Evolutionary conservation across 1,140 invertebrate genomes (phyloP), one percentile per base, ranked within the genome.

Genomic region (Coptotermes formosanus): DNA sequence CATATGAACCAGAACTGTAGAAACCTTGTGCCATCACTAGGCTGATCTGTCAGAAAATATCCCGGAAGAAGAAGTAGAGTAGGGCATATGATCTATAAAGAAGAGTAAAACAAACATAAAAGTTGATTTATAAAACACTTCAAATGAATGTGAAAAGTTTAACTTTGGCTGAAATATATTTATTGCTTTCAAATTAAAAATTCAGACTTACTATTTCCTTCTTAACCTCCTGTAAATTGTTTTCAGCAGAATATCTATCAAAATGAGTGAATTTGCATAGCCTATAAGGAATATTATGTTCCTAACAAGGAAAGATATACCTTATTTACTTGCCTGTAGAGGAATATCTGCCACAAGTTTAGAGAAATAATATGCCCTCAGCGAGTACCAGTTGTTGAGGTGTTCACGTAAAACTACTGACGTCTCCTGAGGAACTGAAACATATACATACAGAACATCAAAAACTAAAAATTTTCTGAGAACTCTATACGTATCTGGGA

Each of bases 41-140:
- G 96, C 88, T 98, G 97, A 1, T 94, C 94, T 0, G 96, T 97
- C 93, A 97, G 93, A 88, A 93, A 96, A 91, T 97, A 98, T 1
- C 95, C 93, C 38, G 96, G 95, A 30, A 94, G 89, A 23, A 96
- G 90, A 89, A 97, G 97, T 3, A 94, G 89, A 2, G 96, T 93
- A 4, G 96, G 95, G 88, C 94, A 95, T 43, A 96, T 87, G 82
- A 96, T 90, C 95, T 96, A 91, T 4, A 4, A 55, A 55, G 3
- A 75, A 55, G 38, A 38, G 3, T 23, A 75, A 75, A 2, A 75
- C 25, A 75, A 75, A 45, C 6, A 55, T 21, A 55, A 55, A 55
- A 9, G 19, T 55, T 55, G 21, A 55, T 55, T 55, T 55, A 55
- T 4, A 19, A 1, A 55, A 21, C 14, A 55, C 52, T 48, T 48